phyloP scores from a whole-genome alignment of 2,797 vertebrate species.

The Falco rusticolus region DNA sequence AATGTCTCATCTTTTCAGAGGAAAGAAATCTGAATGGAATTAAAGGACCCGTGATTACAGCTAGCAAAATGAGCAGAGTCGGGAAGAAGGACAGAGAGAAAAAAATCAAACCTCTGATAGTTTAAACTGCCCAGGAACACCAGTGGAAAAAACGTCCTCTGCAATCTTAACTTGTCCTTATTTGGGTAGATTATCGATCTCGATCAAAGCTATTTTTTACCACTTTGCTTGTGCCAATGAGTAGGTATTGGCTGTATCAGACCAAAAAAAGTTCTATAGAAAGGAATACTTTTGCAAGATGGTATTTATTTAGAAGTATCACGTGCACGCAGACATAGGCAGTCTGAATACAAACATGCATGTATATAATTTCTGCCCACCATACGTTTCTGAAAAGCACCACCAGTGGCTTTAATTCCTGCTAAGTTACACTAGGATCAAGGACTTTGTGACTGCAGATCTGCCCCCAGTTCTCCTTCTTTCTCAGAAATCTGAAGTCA shows the following conservation, averaged over 20 bases:
- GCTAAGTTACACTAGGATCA: neutral
- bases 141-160: neutral
- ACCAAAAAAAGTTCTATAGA: neutral
- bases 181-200: neutral
- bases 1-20: slow-evolving; percentile 6
- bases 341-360: neutral
- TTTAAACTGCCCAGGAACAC: neutral
- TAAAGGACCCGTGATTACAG: slow-evolving; percentile 9
- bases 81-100: neutral
- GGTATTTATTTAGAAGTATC: neutral
- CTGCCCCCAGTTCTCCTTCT: neutral
- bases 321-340: rapidly evolving
- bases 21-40: slow-evolving; percentile 48
- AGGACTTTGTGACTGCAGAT: neutral
- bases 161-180: neutral
- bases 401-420: neutral
- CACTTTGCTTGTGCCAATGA: neutral
- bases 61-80: neutral
- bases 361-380: neutral
- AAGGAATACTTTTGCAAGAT: neutral
- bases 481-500: neutral
- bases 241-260: neutral
- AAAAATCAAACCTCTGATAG: neutral
- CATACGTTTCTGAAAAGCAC: neutral
- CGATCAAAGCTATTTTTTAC: neutral